A percentile compares a stretch with the other conserved stretches of the same genome.
These are phyloP conservation scores for Argentina silus DNA, from an alignment of 2,797 vertebrate genomes.

Conservation along the genomic window DNA sequence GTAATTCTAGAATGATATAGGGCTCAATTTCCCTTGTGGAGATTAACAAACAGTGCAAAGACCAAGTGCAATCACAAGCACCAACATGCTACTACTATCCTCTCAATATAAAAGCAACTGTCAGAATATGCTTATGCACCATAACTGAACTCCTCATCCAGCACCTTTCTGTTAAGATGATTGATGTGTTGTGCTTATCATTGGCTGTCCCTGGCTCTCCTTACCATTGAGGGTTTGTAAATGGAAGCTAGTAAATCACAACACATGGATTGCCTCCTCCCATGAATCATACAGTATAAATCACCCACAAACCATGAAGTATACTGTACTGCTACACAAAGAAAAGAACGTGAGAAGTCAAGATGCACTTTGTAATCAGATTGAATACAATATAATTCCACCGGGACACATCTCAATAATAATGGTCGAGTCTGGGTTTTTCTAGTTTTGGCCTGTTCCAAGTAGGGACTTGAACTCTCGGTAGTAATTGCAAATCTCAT, in stretches of 20 bases:
- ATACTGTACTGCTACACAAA: too few species aligned
- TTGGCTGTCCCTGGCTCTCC: too few species aligned
- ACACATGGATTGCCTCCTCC: not conserved
- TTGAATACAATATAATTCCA: not conserved
- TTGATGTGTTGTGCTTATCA: slow-evolving; percentile 1
- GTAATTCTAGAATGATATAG: too few species aligned
- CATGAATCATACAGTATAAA: not conserved
- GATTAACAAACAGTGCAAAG: not conserved
- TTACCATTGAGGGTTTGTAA: not conserved
- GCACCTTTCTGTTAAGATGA: not conserved
- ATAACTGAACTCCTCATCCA: not conserved
- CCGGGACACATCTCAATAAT: not conserved
- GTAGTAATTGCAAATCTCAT: not conserved
- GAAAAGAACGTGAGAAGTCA: not conserved
- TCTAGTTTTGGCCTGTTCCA: not conserved
- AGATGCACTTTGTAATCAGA: not conserved
- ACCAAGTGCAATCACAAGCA: not conserved
- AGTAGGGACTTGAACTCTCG: not conserved
- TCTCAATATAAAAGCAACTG: not conserved
- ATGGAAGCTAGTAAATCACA: not conserved
- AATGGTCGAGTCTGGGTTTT: not conserved
- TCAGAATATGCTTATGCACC: not conserved
- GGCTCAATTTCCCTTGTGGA: too few species aligned
- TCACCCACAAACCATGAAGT: not conserved
- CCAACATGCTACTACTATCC: not conserved